Percentiles rank a stretch among this genome's conserved stretches.
Evolutionary conservation across 2,113 vertebrate species (phyloP).

Genomic region (Lophura nycthemera): DNA sequence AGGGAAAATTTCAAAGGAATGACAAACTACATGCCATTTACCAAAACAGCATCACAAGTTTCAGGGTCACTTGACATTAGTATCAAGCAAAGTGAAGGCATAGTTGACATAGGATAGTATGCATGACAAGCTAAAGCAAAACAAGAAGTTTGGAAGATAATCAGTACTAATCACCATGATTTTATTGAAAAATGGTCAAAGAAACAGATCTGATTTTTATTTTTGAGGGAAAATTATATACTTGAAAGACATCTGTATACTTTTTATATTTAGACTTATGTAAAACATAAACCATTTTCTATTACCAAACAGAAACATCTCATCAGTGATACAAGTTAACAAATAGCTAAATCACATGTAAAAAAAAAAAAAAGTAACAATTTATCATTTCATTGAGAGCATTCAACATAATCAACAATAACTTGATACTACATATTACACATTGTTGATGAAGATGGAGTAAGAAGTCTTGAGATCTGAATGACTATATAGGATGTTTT

Average conservation of each 20-base stretch:
- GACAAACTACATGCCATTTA: not conserved
- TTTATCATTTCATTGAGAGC: not conserved
- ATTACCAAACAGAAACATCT: not conserved
- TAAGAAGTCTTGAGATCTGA: not conserved
- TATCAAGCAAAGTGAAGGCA: not conserved
- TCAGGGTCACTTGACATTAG: not conserved
- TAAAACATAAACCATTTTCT: not conserved
- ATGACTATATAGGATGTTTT: not conserved
- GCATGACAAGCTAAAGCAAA: not conserved
- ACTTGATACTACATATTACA: not conserved
- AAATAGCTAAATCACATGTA: not conserved
- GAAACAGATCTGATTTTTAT: not conserved
- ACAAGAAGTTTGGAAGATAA: not conserved
- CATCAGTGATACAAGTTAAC: not conserved
- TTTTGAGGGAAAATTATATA: not conserved
- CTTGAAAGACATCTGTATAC: not conserved
- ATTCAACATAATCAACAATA: not conserved
- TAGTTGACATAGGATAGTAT: not conserved
- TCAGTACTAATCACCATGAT: not conserved
- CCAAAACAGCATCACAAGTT: not conserved
- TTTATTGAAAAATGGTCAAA: not conserved
- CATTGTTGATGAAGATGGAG: not conserved
- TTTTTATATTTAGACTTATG: not conserved
- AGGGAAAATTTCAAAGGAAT: not conserved
- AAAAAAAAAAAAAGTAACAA: not conserved